A percentile compares a stretch with the other conserved stretches of the same genome.
phyloP scores from a whole-genome alignment of 2,113 vertebrate genomes.

The Cynopterus brachyotis region DNA sequence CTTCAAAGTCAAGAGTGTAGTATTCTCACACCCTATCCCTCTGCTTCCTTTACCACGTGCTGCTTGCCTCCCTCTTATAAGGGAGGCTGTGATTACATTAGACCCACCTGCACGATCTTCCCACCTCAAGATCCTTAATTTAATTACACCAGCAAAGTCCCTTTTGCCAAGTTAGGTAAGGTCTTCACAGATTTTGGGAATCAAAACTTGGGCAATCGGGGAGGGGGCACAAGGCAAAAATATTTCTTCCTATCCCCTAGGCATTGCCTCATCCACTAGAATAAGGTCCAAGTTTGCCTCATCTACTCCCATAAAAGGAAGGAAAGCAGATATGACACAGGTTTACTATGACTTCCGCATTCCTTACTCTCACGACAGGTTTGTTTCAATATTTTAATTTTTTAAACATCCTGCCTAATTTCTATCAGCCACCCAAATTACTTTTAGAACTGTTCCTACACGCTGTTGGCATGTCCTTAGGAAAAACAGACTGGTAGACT shows the following conservation, averaged over 20 bases:
- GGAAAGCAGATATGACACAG: not conserved
- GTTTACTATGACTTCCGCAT: not conserved
- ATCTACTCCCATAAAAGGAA: not conserved
- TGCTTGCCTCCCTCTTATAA: not conserved
- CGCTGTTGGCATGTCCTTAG: not conserved
- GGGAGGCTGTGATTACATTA: not conserved
- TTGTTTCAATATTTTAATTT: not conserved
- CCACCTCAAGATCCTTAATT: not conserved
- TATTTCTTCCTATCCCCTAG: not conserved
- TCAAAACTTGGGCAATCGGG: not conserved
- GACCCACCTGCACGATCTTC: not conserved
- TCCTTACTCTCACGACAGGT: not conserved
- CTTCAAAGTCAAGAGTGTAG: not conserved
- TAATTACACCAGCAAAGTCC: not conserved
- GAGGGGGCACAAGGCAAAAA: too few species aligned
- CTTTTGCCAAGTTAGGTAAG: not conserved
- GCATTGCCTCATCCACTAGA: not conserved
- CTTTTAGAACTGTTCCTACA: not conserved
- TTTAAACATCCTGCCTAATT: not conserved
- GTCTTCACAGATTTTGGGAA: not conserved
- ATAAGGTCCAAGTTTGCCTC: not conserved
- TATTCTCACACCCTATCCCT: rapidly evolving
- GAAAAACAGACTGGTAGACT: not conserved
- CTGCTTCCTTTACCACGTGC: not conserved
- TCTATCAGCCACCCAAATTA: not conserved